A percentile compares a stretch with the other conserved stretches of the same genome.
Conservation (phyloP, 2,888 invertebrate genomes). For the Lepetodrilus schrolli region DNA sequence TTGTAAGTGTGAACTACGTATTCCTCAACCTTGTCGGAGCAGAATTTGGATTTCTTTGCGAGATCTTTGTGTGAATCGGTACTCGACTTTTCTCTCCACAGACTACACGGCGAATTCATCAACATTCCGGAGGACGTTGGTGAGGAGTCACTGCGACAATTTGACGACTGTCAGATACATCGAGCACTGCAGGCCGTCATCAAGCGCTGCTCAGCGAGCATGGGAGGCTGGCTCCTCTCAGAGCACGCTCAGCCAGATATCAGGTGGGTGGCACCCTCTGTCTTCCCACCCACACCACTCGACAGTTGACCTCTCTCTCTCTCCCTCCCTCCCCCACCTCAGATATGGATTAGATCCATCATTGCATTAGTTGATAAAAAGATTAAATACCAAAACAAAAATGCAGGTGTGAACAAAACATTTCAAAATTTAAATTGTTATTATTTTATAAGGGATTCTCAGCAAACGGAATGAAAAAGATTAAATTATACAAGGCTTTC, state of each 20-base stretch:
- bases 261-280: constrained; percentile 77
- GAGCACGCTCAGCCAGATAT: constrained; percentile 90
- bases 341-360: no score
- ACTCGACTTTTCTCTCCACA: constrained; percentile 68
- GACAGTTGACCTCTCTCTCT: no score
- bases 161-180: constrained; percentile 73
- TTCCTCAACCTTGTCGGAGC: not conserved
- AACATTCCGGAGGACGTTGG: constrained; percentile 80
- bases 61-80: no score
- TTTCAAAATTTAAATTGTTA: no score
- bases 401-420: no score
- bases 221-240: constrained; percentile 82
- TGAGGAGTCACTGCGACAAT: constrained; percentile 48
- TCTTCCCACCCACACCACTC: not conserved
- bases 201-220: constrained; percentile 43
- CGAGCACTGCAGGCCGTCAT: constrained; percentile 79
- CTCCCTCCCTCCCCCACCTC: no score
- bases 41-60: not conserved
- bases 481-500: no score
- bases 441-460: no score
- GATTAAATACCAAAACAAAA: no score
- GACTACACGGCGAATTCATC: constrained; percentile 89
- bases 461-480: no score
- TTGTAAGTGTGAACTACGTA: not conserved
- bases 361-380: no score